These are phyloP conservation scores for Halcyon badia DNA, from an alignment of 2,797 vertebrate species.

Conservation along the genomic window DNA sequence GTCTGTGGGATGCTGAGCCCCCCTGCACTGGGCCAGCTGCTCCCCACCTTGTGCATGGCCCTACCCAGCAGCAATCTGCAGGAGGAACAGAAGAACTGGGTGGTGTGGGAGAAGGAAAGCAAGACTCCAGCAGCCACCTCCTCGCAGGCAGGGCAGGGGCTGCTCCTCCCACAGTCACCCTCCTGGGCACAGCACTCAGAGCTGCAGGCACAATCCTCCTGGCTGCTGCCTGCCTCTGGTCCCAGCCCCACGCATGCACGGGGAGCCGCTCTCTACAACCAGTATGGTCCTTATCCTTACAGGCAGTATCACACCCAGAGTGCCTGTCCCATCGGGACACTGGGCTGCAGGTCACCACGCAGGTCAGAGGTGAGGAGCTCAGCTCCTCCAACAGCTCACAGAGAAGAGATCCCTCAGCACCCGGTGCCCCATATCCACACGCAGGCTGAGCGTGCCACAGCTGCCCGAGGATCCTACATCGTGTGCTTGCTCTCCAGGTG, in stretches of 20 bases:
- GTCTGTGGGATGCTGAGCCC: background rate
- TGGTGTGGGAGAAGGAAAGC: background rate
- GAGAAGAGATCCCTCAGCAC: background rate
- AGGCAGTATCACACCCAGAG: background rate
- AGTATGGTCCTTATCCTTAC: background rate
- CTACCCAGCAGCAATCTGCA: background rate
- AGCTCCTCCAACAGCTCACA: background rate
- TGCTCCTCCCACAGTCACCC: background rate
- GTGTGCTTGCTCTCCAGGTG: background rate
- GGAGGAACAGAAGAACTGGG: background rate
- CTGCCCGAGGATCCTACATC: background rate
- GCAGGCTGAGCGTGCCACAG: background rate
- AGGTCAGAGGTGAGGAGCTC: background rate
- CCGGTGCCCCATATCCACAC: background rate
- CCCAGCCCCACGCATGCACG: accelerated
- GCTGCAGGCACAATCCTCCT: background rate
- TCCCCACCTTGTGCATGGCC: background rate
- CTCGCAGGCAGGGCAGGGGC: background rate
- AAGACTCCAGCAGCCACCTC: background rate
- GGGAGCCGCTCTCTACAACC: background rate
- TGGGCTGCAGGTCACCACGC: background rate
- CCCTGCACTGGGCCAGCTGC: background rate
- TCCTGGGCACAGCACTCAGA: background rate
- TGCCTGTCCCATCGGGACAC: background rate
- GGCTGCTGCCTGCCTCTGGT: background rate